phyloP scores from a whole-genome alignment of 1,140 invertebrate genomes.

The Oreohelix idahoensis region DNA sequence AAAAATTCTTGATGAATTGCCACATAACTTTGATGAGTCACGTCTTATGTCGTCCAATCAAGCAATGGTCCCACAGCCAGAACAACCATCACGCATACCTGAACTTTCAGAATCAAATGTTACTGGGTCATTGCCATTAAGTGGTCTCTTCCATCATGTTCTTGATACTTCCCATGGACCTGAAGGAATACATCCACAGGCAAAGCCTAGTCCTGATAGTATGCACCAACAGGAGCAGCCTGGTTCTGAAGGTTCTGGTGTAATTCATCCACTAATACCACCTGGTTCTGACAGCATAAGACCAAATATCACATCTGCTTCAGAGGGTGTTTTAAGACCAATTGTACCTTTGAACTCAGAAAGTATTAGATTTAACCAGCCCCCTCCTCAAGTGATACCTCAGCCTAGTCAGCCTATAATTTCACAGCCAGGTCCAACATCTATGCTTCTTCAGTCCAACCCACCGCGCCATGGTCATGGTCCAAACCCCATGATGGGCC shows the following conservation, averaged over 20 bases:
- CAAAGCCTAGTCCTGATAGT: constrained; percentile 23
- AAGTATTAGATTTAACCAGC: constrained; percentile 8
- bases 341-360: constrained; percentile 1
- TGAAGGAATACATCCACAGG: constrained; percentile 18
- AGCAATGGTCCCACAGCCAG: constrained; percentile 32
- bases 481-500: not conserved
- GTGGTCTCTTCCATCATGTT: not conserved
- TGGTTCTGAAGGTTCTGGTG: constrained; percentile 8
- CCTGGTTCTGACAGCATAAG: not conserved
- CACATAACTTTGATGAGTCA: constrained; percentile 45
- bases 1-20: constrained; percentile 73
- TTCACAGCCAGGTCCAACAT: not conserved
- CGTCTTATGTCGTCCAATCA: constrained; percentile 34
- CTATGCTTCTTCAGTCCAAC: constrained; percentile 4
- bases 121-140: constrained; percentile 25
- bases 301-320: not conserved
- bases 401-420: constrained; percentile 2
- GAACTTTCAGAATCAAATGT: constrained; percentile 5
- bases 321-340: constrained; percentile 15
- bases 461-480: not conserved
- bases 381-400: not conserved
- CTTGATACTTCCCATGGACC: constrained; percentile 11
- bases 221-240: not conserved
- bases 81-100: constrained; percentile 8
- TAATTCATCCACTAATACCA: not conserved